Evolutionary conservation across 2,113 vertebrate species (phyloP).

Genomic region (Cyprinodon brontotheroides): DNA sequence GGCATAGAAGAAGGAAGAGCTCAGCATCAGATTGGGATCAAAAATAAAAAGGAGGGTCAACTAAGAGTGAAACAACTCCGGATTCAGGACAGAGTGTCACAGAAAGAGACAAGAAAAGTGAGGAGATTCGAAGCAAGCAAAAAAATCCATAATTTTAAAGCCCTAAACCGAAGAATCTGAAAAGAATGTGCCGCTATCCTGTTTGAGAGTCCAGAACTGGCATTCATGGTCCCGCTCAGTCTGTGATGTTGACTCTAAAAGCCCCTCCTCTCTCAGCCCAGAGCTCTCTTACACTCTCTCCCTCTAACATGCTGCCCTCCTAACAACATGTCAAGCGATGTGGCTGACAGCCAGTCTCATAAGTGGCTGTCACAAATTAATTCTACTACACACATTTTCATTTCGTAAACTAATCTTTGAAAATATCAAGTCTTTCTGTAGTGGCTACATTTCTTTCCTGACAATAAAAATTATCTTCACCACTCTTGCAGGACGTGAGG

Average conservation of each 20-base stretch:
- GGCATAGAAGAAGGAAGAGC: conserved; percentile 8
- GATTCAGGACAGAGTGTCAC: conserved; percentile 31
- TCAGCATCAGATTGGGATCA: conserved; percentile 40
- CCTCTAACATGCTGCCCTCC: conserved; percentile 26
- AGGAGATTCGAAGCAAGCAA: neutral
- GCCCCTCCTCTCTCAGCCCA: conserved; percentile 54
- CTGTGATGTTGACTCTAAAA: conserved; percentile 55
- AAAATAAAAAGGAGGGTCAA: conserved; percentile 18
- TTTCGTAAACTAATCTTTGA: neutral
- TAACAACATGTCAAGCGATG: conserved; percentile 8
- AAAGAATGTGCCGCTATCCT: conserved; percentile 25
- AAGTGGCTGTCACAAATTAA: neutral
- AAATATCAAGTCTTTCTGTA: neutral
- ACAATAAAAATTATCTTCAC: too few species aligned
- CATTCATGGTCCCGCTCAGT: conserved; percentile 42
- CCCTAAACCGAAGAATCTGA: neutral
- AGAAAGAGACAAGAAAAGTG: conserved; percentile 2
- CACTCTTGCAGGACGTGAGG: too few species aligned
- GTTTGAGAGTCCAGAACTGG: conserved; percentile 28
- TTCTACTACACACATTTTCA: neutral
- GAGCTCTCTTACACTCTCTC: conserved; percentile 24
- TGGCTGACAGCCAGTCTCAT: neutral
- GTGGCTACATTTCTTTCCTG: neutral
- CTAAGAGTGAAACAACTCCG: conserved; percentile 8
- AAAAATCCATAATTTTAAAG: conserved; percentile 2